Evolutionary conservation across 2,888 invertebrate genomes (phyloP).

Genomic region (Sminthurinus aureus): DNA sequence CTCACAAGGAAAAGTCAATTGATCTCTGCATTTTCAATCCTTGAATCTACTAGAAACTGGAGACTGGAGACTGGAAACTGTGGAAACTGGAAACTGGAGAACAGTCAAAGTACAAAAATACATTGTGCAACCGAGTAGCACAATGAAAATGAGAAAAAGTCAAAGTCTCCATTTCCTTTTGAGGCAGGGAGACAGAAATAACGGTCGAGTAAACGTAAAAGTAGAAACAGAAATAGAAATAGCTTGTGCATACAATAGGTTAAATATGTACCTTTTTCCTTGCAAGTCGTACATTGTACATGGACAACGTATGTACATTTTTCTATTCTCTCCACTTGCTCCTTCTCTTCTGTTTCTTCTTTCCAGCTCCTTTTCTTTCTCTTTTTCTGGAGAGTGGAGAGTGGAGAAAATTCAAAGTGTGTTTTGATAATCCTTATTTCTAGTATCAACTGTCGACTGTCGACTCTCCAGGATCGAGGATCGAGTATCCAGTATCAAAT

Average conservation of each 20-base stretch:
- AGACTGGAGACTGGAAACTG: background rate
- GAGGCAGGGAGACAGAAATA: background rate
- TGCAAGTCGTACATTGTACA: no score
- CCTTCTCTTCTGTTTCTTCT: background rate
- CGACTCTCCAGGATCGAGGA: no score
- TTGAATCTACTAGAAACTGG: no score
- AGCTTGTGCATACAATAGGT: background rate
- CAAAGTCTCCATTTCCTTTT: background rate
- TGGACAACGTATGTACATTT: background rate
- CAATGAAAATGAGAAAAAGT: background rate
- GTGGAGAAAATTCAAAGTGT: background rate
- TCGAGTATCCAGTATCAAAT: background rate
- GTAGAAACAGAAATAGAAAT: no score
- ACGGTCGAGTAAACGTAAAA: no score
- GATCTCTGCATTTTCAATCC: slow-evolving; percentile 6
- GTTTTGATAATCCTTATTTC: background rate
- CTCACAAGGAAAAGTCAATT: slow-evolving; percentile 21
- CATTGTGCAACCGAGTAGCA: no score
- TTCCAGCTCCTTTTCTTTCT: background rate
- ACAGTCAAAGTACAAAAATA: no score
- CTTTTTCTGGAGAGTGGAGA: background rate
- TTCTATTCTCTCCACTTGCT: background rate
- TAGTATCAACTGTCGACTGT: no score
- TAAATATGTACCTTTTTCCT: background rate
- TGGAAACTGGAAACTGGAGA: background rate